These are phyloP conservation scores for Laodelphax striatellus DNA, from an alignment of 1,140 invertebrate species.

Conservation along the genomic window DNA sequence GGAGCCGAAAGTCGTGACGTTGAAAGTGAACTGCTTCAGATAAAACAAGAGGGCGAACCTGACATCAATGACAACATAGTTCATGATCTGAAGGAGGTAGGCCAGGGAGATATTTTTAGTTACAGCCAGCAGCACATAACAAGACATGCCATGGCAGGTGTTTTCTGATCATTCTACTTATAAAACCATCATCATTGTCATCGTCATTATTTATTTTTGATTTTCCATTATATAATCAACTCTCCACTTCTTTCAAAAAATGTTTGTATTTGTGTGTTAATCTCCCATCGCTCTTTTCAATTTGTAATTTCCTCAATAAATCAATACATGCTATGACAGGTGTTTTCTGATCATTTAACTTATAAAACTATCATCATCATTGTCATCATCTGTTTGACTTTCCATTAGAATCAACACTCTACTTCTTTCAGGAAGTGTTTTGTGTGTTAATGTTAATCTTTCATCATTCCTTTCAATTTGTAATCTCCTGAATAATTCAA, in stretches of 20 bases:
- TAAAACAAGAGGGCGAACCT: background rate
- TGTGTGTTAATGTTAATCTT: too few species aligned
- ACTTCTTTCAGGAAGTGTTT: too few species aligned
- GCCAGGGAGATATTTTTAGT: background rate
- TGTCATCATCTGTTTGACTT: too few species aligned
- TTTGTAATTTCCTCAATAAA: too few species aligned
- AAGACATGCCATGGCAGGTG: constrained; percentile 14
- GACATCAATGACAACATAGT: background rate
- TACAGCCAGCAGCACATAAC: constrained; percentile 12
- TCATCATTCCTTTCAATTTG: too few species aligned
- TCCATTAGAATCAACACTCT: too few species aligned
- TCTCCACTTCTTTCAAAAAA: too few species aligned
- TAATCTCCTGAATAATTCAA: too few species aligned
- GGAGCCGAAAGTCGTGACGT: background rate
- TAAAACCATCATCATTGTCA: background rate
- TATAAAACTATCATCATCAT: background rate
- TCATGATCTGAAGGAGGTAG: constrained; percentile 3
- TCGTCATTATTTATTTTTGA: too few species aligned
- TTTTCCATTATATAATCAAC: too few species aligned
- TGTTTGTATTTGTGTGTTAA: too few species aligned
- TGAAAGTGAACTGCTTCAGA: background rate
- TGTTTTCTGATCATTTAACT: constrained; percentile 5
- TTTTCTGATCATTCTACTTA: constrained; percentile 3
- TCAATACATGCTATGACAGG: constrained; percentile 12
- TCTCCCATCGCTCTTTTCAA: too few species aligned